These are phyloP conservation scores for Seriola dumerili DNA, from an alignment of 2,113 vertebrate species.

Conservation along the genomic window DNA sequence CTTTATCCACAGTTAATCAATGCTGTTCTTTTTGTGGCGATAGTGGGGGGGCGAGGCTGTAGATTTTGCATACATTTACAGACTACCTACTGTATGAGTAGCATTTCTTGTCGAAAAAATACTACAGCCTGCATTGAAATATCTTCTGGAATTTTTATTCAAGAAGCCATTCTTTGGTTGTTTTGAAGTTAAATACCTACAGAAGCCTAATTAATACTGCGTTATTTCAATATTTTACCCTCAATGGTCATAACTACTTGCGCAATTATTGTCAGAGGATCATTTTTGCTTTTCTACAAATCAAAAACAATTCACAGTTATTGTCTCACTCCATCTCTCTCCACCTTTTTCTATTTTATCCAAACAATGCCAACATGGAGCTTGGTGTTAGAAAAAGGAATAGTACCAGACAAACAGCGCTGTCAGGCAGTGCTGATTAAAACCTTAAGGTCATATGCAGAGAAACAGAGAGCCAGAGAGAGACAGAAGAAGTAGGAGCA, in stretches of 20 bases:
- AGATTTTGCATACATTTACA: slow-evolving; percentile 52
- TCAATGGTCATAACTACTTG: slow-evolving; percentile 8
- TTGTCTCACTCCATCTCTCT: not conserved
- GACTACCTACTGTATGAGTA: slow-evolving; percentile 34
- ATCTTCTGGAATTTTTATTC: not conserved
- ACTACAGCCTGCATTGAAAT: slow-evolving; percentile 19
- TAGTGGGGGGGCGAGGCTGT: not conserved
- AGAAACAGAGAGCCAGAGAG: slow-evolving; percentile 46
- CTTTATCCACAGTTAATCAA: slow-evolving; percentile 79
- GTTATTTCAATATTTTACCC: slow-evolving; percentile 11
- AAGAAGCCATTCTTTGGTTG: not conserved
- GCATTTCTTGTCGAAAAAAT: slow-evolving; percentile 23
- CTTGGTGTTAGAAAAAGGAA: slow-evolving; percentile 41
- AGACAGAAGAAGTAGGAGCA: slow-evolving; percentile 41
- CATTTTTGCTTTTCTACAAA: not conserved
- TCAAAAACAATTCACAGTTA: slow-evolving; percentile 12
- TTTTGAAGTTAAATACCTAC: not conserved
- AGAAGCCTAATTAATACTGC: not conserved
- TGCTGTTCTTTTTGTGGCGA: slow-evolving; percentile 31
- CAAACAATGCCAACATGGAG: slow-evolving; percentile 53
- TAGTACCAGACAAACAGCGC: slow-evolving; percentile 64
- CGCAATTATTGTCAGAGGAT: slow-evolving; percentile 13
- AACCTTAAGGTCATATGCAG: slow-evolving; percentile 83
- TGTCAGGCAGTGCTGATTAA: slow-evolving; percentile 81
- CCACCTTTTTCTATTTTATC: slow-evolving; percentile 44